These are phyloP conservation scores for Griposia aprilina DNA, from an alignment of 2,888 invertebrate species.

Conservation along the genomic window DNA sequence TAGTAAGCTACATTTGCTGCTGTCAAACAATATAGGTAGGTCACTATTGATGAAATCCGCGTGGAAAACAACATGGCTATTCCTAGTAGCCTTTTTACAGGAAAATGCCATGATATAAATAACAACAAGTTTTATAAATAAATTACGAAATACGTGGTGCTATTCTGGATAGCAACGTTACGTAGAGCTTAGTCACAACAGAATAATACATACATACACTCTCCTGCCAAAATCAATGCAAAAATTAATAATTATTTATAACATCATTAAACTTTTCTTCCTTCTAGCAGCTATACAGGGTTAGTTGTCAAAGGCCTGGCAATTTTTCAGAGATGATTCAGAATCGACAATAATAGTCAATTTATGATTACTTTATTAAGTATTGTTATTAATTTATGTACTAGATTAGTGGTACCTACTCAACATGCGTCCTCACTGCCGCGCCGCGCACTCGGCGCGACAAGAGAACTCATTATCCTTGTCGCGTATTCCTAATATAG, in stretches of 20 bases:
- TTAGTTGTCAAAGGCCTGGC: too few species aligned
- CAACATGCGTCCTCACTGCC: too few species aligned
- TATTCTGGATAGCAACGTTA: neutral
- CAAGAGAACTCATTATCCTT: too few species aligned
- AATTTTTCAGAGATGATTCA: too few species aligned
- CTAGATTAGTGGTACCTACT: too few species aligned
- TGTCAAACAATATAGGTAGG: neutral
- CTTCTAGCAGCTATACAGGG: neutral
- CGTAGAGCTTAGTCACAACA: neutral
- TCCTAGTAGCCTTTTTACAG: neutral
- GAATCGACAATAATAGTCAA: too few species aligned
- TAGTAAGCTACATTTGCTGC: neutral
- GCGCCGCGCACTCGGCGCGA: too few species aligned
- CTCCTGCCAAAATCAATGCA: conserved; percentile 1
- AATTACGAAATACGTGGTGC: neutral
- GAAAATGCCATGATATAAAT: conserved; percentile 5
- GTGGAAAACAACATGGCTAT: neutral
- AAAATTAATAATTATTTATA: neutral
- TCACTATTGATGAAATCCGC: neutral
- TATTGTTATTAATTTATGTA: too few species aligned
- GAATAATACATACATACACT: neutral
- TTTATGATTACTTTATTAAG: too few species aligned
- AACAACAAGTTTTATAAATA: neutral
- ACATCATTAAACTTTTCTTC: conserved; percentile 8
- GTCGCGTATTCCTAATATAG: too few species aligned